A percentile compares a stretch with the other conserved stretches of the same genome.
Evolutionary conservation across 2,113 vertebrate genomes (phyloP).

Genomic region (Megaceryle torquata): DNA sequence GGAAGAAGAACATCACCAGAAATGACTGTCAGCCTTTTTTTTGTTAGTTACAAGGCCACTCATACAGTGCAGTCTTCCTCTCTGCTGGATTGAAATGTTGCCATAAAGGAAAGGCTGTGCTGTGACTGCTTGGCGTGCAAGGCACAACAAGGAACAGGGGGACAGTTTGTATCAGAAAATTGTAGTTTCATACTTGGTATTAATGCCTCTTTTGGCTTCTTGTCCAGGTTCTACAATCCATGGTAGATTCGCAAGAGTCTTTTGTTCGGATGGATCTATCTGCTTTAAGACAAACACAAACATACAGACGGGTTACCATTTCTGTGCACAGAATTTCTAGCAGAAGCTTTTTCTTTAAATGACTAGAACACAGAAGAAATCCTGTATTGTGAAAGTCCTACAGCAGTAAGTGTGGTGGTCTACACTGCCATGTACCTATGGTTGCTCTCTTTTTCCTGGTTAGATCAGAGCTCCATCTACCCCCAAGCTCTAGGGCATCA

Average conservation of each 20-base stretch:
- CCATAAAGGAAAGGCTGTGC: slow-evolving; percentile 86
- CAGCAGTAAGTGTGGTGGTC: background rate
- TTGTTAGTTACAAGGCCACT: slow-evolving; percentile 87
- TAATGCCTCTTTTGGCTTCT: slow-evolving; percentile 98
- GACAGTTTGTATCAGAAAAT: slow-evolving; percentile 97
- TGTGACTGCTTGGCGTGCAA: slow-evolving; percentile 82
- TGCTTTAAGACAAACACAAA: slow-evolving; percentile 79
- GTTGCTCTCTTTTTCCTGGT: background rate
- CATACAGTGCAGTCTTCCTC: slow-evolving; percentile 82
- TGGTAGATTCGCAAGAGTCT: slow-evolving; percentile 96
- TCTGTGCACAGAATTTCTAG: background rate
- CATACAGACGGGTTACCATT: slow-evolving; percentile 2
- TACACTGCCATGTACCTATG: background rate
- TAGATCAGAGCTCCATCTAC: slow-evolving; percentile 5
- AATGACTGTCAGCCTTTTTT: slow-evolving; percentile 82
- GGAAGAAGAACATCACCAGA: slow-evolving; percentile 81
- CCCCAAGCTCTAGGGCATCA: background rate
- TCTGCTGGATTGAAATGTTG: slow-evolving; percentile 80
- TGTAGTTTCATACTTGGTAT: slow-evolving; percentile 99
- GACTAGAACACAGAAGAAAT: background rate
- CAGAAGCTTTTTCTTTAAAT: background rate
- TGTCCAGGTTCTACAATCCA: slow-evolving; percentile 99
- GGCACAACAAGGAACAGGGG: slow-evolving; percentile 92
- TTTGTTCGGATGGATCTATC: slow-evolving; percentile 99
- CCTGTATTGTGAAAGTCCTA: background rate